These are phyloP conservation scores for Zaprionus ornatus DNA, from an alignment of 1,140 invertebrate genomes.

Conservation along the genomic window DNA sequence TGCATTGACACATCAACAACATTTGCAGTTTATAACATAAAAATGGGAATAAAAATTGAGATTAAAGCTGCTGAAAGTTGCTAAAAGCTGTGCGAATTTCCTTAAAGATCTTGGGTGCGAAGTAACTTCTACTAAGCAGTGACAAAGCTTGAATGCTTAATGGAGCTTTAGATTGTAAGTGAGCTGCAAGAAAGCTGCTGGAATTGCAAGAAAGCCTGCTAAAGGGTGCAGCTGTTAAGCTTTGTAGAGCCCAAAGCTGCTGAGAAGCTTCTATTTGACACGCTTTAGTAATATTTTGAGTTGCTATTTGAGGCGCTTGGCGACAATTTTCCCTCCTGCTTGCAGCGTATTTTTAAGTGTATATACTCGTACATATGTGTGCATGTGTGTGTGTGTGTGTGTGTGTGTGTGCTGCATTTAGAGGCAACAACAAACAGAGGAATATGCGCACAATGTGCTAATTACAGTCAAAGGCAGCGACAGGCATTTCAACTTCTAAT, in stretches of 20 bases:
- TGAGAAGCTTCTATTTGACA: not conserved
- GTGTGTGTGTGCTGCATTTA: slow-evolving; percentile 26
- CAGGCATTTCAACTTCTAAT: slow-evolving; percentile 56
- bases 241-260: too few species aligned
- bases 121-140: too few species aligned
- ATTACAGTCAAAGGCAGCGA: slow-evolving; percentile 70
- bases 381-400: slow-evolving; percentile 6
- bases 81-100: not conserved
- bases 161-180: too few species aligned
- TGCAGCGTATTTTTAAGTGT: slow-evolving; percentile 5
- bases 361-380: too few species aligned
- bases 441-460: slow-evolving; percentile 67
- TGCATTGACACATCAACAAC: slow-evolving; percentile 55
- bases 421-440: slow-evolving; percentile 43
- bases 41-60: not conserved
- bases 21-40: not conserved
- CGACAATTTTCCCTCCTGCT: not conserved
- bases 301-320: slow-evolving; percentile 6
- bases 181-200: not conserved
- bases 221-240: not conserved
- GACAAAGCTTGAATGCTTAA: not conserved
- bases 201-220: not conserved
- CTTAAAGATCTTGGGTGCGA: not conserved
- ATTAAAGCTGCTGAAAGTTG: not conserved
- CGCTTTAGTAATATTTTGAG: not conserved